Conservation (phyloP, 2,888 invertebrate species). For the Leptarthrus brevirostris region DNA sequence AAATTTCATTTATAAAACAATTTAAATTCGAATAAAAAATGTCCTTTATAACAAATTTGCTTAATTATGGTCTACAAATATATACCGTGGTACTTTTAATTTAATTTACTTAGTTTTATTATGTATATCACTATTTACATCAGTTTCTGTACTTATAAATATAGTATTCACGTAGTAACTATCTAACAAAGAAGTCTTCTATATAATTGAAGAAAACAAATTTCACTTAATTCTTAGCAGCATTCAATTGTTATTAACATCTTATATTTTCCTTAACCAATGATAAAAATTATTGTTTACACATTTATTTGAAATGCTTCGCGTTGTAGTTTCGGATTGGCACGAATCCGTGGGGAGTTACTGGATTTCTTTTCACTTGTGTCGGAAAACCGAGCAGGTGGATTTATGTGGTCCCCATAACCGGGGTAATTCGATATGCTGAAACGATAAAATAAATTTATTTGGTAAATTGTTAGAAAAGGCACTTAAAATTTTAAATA, state of each 20-base stretch:
- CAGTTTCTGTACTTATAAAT: conserved; percentile 45
- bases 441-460: too few species aligned
- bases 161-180: conserved; percentile 52
- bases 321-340: conserved; percentile 71
- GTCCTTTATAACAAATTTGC: conserved; percentile 40
- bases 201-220: conserved; percentile 43
- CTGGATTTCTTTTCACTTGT: conserved; percentile 66
- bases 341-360: conserved; percentile 67
- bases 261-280: conserved; percentile 30
- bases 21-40: conserved; percentile 40
- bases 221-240: conserved; percentile 29
- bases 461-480: too few species aligned
- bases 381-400: conserved; percentile 88
- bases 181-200: conserved; percentile 51
- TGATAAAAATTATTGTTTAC: conserved; percentile 62
- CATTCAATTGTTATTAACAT: conserved; percentile 41
- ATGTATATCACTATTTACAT: conserved; percentile 53
- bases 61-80: conserved; percentile 44
- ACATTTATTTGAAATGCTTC: conserved; percentile 86
- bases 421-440: conserved; percentile 84
- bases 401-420: conserved; percentile 86
- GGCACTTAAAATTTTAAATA: too few species aligned
- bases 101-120: conserved; percentile 36
- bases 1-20: conserved; percentile 5
- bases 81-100: conserved; percentile 43